Conservation (phyloP, 2,888 invertebrate species). For the Tinea trinotella region DNA sequence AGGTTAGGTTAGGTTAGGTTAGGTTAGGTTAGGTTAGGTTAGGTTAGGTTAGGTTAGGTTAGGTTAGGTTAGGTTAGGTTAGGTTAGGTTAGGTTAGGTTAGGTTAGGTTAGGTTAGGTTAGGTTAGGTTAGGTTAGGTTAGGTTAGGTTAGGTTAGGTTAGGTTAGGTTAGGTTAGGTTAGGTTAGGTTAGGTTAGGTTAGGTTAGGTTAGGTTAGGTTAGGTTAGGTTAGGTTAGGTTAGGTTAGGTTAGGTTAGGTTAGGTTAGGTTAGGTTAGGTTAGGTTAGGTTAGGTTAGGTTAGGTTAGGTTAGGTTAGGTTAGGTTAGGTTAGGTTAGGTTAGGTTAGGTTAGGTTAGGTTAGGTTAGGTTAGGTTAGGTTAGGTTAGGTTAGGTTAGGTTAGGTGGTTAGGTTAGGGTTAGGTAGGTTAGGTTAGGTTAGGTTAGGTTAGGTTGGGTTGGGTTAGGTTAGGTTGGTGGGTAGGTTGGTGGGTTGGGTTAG, state of each 20-base stretch:
- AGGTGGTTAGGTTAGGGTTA: too few species aligned
- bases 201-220: conserved; percentile 17
- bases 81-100: conserved; percentile 19
- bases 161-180: conserved; percentile 17
- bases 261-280: conserved; percentile 20
- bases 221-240: conserved; percentile 18
- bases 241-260: conserved; percentile 20
- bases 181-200: conserved; percentile 22
- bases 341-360: too few species aligned
- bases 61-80: conserved; percentile 19
- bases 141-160: conserved; percentile 17
- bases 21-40: conserved; percentile 22
- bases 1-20: conserved; percentile 21
- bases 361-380: too few species aligned
- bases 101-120: conserved; percentile 19
- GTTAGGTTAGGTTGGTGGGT: too few species aligned
- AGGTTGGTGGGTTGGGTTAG: too few species aligned
- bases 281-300: conserved; percentile 20
- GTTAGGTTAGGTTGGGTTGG: too few species aligned
- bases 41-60: conserved; percentile 20
- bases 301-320: conserved; percentile 21
- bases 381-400: too few species aligned
- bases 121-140: conserved; percentile 17
- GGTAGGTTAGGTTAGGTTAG: too few species aligned
- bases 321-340: too few species aligned